A percentile compares a stretch with the other conserved stretches of the same genome.
Conservation (phyloP, 2,797 vertebrate genomes). For the Ibycter americanus region DNA sequence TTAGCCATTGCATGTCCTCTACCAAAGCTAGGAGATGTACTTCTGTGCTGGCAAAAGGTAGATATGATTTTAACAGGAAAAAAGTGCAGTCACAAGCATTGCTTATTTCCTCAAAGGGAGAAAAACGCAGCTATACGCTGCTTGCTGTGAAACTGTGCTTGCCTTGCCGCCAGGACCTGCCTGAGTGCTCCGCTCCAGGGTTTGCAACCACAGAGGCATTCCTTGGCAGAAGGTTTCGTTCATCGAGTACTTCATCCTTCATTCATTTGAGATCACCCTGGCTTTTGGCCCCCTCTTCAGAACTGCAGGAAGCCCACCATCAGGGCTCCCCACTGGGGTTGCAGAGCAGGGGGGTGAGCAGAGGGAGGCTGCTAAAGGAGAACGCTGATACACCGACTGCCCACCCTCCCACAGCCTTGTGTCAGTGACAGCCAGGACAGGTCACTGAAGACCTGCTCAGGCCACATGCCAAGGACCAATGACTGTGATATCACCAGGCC, state of each 20-base stretch:
- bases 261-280: neutral
- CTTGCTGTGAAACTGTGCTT: neutral
- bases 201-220: accelerated
- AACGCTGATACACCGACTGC: accelerated
- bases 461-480: neutral
- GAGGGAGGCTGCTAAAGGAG: neutral
- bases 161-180: neutral
- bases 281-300: neutral
- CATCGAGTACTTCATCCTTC: neutral
- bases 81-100: neutral
- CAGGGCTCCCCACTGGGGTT: neutral
- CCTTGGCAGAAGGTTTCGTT: neutral
- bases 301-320: neutral
- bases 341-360: neutral
- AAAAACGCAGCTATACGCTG: neutral
- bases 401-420: neutral
- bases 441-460: neutral
- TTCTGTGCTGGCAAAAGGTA: neutral
- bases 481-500: neutral
- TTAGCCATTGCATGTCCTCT: neutral
- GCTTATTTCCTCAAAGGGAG: neutral
- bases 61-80: neutral
- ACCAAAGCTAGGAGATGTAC: neutral
- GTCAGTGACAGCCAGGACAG: neutral
- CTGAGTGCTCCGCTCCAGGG: accelerated